A percentile compares a stretch with the other conserved stretches of the same genome.
Conservation (phyloP, 1,140 invertebrate genomes). For the Stratiolaelaps scimitus region DNA sequence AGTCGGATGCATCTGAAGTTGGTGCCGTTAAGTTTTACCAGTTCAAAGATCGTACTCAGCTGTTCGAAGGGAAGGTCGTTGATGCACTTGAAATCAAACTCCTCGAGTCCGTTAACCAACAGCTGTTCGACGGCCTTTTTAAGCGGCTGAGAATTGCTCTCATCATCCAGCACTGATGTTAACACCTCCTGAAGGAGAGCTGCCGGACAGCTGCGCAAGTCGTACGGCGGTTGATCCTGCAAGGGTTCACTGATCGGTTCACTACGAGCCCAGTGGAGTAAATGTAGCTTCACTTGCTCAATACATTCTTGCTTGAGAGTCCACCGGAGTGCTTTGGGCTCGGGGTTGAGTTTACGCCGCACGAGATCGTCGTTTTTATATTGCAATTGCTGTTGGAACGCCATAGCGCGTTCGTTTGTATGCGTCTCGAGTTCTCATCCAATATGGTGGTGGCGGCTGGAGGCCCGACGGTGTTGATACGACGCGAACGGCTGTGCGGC, state of each 20-base stretch:
- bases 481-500: neutral
- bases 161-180: slow-evolving; percentile 6
- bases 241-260: neutral
- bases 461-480: no score
- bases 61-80: neutral
- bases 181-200: slow-evolving; percentile 9
- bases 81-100: slow-evolving; percentile 26
- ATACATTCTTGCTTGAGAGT: slow-evolving; percentile 22
- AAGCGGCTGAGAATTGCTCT: slow-evolving; percentile 5
- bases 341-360: slow-evolving; percentile 11
- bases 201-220: slow-evolving; percentile 4
- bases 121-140: slow-evolving; percentile 4
- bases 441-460: slow-evolving; percentile 7
- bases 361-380: slow-evolving; percentile 28
- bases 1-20: neutral
- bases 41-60: neutral
- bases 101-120: neutral
- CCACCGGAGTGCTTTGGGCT: slow-evolving; percentile 16
- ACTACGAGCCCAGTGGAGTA: slow-evolving; percentile 4
- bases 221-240: neutral
- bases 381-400: slow-evolving; percentile 11
- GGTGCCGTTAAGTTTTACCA: slow-evolving; percentile 2
- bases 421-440: slow-evolving; percentile 17
- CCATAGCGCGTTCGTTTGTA: slow-evolving; percentile 3
- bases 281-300: slow-evolving; percentile 24